Conservation (phyloP, 2,888 invertebrate genomes). For the Dynastes grantii region DNA sequence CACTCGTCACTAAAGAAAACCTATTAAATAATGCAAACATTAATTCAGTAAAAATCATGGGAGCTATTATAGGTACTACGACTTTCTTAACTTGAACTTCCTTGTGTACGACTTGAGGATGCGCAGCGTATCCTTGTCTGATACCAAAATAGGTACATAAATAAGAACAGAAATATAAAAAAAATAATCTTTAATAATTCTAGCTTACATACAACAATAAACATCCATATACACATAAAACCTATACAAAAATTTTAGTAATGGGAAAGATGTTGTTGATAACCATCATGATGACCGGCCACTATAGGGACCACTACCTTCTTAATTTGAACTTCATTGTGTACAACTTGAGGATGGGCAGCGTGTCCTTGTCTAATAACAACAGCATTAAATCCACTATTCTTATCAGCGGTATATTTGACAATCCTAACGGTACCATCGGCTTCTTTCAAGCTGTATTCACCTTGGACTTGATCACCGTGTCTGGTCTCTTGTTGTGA, state of each 20-base stretch:
- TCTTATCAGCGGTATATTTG: slow-evolving; percentile 49
- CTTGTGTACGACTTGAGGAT: slow-evolving; percentile 50
- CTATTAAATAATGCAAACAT: too few relatives aligned
- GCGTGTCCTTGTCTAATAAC: slow-evolving; percentile 47
- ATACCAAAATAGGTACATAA: slow-evolving; percentile 1
- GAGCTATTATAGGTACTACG: slow-evolving; percentile 13
- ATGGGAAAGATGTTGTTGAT: slow-evolving; percentile 13
- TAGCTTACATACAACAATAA: background rate
- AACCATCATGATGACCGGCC: slow-evolving; percentile 1
- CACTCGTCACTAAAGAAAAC: too few relatives aligned
- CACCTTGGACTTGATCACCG: slow-evolving; percentile 46
- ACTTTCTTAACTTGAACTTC: slow-evolving; percentile 15
- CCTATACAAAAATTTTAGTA: background rate
- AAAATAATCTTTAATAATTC: background rate
- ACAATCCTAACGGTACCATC: slow-evolving; percentile 50
- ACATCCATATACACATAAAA: background rate
- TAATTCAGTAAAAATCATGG: too few relatives aligned
- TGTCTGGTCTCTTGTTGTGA: slow-evolving; percentile 49
- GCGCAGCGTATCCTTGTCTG: slow-evolving; percentile 50
- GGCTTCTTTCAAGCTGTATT: slow-evolving; percentile 48
- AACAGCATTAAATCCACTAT: slow-evolving; percentile 50
- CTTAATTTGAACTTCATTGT: slow-evolving; percentile 31
- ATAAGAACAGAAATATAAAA: background rate
- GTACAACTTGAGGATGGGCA: slow-evolving; percentile 52
- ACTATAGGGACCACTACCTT: slow-evolving; percentile 22